phyloP scores from a whole-genome alignment of 1,140 invertebrate genomes.

The Lordiphosa mommai region DNA sequence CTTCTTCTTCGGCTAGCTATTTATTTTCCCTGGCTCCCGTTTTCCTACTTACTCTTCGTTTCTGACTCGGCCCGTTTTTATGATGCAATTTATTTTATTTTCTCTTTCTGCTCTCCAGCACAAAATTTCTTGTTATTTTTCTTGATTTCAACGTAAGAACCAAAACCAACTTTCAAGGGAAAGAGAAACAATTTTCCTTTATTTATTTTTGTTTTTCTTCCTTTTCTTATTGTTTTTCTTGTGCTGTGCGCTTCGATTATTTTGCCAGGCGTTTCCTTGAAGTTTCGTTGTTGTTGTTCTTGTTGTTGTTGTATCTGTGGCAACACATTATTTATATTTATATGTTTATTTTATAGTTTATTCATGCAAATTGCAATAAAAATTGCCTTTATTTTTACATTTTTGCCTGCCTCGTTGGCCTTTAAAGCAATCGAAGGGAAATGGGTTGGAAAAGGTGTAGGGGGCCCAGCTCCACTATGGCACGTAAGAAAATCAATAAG shows the following conservation, averaged over 20 bases:
- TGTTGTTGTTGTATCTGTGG: constrained; percentile 54
- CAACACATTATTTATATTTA: constrained; percentile 75
- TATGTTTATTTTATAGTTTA: constrained; percentile 78
- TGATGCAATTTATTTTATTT: constrained; percentile 77
- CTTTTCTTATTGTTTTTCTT: constrained; percentile 43
- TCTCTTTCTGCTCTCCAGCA: constrained; percentile 58
- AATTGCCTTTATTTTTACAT: constrained; percentile 74
- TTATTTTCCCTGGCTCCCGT: constrained; percentile 29
- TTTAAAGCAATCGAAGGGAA: constrained; percentile 39
- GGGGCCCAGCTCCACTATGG: neutral
- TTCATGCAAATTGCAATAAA: constrained; percentile 78
- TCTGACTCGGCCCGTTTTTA: constrained; percentile 43
- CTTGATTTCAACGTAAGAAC: constrained; percentile 43
- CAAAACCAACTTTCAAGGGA: constrained; percentile 30
- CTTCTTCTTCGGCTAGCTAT: constrained; percentile 29
- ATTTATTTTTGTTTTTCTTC: constrained; percentile 43
- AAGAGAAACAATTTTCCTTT: constrained; percentile 44
- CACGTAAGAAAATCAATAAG: constrained; percentile 68
- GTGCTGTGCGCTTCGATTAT: constrained; percentile 50
- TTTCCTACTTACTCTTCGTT: neutral
- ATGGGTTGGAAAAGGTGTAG: neutral
- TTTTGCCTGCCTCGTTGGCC: constrained; percentile 31
- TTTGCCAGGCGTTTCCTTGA: constrained; percentile 42
- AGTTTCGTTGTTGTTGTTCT: constrained; percentile 31
- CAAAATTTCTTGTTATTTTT: constrained; percentile 68